phyloP scores from a whole-genome alignment of 2,888 invertebrate species.

The Aelia acuminata region DNA sequence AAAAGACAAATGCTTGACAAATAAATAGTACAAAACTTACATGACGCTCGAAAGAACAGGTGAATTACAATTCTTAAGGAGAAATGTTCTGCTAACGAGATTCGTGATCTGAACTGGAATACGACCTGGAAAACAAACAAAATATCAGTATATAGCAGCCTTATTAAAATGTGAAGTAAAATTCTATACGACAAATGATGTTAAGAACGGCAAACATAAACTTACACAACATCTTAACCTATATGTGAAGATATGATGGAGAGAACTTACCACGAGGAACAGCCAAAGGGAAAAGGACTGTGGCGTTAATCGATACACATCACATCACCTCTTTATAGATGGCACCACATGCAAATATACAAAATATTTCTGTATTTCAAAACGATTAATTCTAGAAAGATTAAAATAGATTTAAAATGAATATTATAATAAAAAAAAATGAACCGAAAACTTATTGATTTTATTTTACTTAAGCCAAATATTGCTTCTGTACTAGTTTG shows the following conservation, averaged over 20 bases:
- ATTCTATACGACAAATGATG: background rate
- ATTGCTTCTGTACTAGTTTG: too few species aligned
- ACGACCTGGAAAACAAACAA: constrained; percentile 18
- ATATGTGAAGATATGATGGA: background rate
- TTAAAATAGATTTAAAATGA: too few species aligned
- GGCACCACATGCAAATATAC: background rate
- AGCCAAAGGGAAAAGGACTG: constrained; percentile 49
- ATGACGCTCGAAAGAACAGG: background rate
- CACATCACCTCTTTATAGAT: background rate
- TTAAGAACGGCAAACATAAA: background rate
- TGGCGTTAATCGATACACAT: background rate
- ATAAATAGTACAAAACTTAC: constrained; percentile 39
- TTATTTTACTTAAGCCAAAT: too few species aligned
- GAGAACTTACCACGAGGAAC: constrained; percentile 58
- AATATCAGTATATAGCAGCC: background rate
- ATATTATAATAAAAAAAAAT: too few species aligned
- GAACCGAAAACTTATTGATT: too few species aligned
- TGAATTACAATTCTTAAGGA: background rate
- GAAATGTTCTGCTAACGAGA: constrained; percentile 57
- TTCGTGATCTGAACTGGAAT: constrained; percentile 47
- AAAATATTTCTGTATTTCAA: background rate
- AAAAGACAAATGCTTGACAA: too few species aligned
- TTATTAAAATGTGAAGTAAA: background rate
- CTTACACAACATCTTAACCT: constrained; percentile 47
- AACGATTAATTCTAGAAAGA: too few species aligned